Percentiles rank a stretch among this genome's conserved stretches.
phyloP scores from a whole-genome alignment of 53 echinoderm and acorn worm genomes.

The Holothuria leucospilota region DNA sequence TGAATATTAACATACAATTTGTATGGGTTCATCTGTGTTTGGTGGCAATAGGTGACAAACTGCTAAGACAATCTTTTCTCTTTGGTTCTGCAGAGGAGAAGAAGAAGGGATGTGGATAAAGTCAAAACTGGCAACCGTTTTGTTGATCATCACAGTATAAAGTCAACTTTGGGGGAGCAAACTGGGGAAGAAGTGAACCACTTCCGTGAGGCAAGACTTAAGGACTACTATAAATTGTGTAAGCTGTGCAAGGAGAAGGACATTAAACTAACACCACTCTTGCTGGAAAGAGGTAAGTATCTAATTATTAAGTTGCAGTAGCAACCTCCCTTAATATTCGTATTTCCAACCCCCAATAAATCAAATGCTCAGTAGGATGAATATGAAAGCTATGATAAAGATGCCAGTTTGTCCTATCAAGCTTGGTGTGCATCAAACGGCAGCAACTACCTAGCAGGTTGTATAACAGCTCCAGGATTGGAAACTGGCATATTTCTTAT shows the following conservation, averaged over 20 bases:
- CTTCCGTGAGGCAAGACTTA: constrained; percentile 85
- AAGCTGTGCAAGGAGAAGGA: constrained; percentile 77
- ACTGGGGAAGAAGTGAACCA: constrained; percentile 65
- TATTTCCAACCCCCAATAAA: no score
- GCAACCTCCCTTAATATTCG: no score
- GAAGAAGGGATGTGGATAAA: constrained; percentile 63
- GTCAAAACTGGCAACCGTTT: constrained; percentile 83
- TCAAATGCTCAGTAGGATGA: no score
- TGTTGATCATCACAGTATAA: constrained; percentile 74
- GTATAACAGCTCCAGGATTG: no score
- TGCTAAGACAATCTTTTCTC: not conserved
- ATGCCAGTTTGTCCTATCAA: no score
- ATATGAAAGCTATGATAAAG: no score
- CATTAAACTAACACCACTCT: constrained; percentile 75
- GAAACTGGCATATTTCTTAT: no score
- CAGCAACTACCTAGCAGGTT: no score
- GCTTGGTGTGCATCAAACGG: no score
- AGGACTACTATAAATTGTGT: constrained; percentile 85
- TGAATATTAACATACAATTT: no score
- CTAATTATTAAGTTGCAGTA: no score
- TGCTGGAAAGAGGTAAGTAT: constrained; percentile 79
- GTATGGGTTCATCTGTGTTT: no score
- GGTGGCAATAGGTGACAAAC: not conserved
- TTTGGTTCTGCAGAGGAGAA: constrained; percentile 26
- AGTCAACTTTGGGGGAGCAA: constrained; percentile 78